phyloP scores from a whole-genome alignment of 2,888 invertebrate species.

The Achlya flavicornis region DNA sequence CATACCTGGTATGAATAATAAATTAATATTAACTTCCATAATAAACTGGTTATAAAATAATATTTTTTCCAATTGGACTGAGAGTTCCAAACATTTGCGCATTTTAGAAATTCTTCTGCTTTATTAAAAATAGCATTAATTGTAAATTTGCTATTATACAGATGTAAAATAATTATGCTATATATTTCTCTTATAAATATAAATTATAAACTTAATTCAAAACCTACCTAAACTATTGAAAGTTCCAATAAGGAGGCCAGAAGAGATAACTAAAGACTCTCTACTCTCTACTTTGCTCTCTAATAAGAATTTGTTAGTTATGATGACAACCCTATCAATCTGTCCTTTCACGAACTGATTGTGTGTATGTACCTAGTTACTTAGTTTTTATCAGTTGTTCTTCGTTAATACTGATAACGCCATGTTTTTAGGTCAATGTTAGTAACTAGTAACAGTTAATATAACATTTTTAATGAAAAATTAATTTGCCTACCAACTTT shows the following conservation, averaged over 20 bases:
- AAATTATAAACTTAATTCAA: too few relatives aligned
- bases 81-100: too few relatives aligned
- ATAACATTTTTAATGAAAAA: neutral
- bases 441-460: neutral
- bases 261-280: neutral
- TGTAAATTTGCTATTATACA: too few relatives aligned
- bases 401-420: neutral
- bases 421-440: slow-evolving; percentile 1
- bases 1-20: too few relatives aligned
- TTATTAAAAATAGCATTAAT: too few relatives aligned
- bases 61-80: too few relatives aligned
- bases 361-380: neutral
- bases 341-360: neutral
- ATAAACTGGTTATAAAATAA: too few relatives aligned
- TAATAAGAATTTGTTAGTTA: neutral
- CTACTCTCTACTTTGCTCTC: too few relatives aligned
- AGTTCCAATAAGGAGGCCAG: neutral
- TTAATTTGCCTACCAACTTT: neutral
- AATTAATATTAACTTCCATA: too few relatives aligned
- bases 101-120: too few relatives aligned
- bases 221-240: neutral
- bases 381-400: neutral
- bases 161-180: too few relatives aligned
- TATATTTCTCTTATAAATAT: too few relatives aligned
- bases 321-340: neutral